Conservation (phyloP, 2,888 invertebrate genomes). For the Cylloceria caligata region DNA sequence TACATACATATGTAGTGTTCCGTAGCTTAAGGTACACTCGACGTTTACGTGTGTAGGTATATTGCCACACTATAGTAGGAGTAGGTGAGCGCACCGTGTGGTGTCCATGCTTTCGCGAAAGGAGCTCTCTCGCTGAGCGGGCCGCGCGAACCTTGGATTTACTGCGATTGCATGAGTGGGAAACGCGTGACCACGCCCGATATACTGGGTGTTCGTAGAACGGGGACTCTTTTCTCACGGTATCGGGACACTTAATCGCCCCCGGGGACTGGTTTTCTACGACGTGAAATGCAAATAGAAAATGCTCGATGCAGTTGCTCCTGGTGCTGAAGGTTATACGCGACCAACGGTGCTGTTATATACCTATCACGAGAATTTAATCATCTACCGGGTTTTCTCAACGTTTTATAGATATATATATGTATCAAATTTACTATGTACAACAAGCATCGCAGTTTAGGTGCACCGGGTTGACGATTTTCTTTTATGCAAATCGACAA, state of each 20-base stretch:
- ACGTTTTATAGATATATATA: slow-evolving; percentile 5
- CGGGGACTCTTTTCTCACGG: slow-evolving; percentile 72
- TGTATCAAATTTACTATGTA: slow-evolving; percentile 4
- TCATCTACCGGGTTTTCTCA: slow-evolving; percentile 54
- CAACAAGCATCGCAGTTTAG: too few species aligned
- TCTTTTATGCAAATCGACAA: slow-evolving; percentile 9
- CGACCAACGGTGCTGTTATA: slow-evolving; percentile 62
- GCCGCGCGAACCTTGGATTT: slow-evolving; percentile 68
- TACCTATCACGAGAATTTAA: slow-evolving; percentile 68
- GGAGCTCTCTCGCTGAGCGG: slow-evolving; percentile 44
- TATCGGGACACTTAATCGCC: slow-evolving; percentile 72
- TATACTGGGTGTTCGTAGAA: slow-evolving; percentile 71
- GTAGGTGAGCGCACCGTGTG: slow-evolving; percentile 25
- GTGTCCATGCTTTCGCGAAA: slow-evolving; percentile 67
- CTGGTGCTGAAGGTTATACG: slow-evolving; percentile 24
- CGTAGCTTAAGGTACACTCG: slow-evolving; percentile 25
- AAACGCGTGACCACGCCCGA: slow-evolving; percentile 74
- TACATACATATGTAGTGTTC: neutral
- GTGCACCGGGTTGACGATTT: neutral
- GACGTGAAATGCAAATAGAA: slow-evolving; percentile 72
- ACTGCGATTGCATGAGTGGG: slow-evolving; percentile 69
- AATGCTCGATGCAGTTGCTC: slow-evolving; percentile 64
- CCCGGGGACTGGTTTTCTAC: slow-evolving; percentile 68
- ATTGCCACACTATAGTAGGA: slow-evolving; percentile 27
- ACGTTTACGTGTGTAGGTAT: slow-evolving; percentile 33